Conservation (phyloP, 2,888 invertebrate genomes). For the Hemaris fuciformis region DNA sequence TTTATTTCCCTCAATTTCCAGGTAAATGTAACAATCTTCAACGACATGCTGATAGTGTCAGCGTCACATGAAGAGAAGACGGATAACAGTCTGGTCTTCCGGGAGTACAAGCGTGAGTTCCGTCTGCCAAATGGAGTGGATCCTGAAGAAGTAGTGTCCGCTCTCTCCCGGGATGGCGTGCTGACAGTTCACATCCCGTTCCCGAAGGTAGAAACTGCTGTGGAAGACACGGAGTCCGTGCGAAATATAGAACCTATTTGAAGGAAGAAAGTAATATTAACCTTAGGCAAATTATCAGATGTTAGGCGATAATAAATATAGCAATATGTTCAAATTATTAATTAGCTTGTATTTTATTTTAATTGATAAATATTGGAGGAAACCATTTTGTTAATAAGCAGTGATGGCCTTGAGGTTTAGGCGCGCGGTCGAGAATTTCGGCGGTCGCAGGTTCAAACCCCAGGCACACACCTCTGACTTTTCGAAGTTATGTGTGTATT, state of each 20-base stretch:
- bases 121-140: slow-evolving; percentile 94
- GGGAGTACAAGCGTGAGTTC: slow-evolving; percentile 96
- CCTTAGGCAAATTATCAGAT: no score
- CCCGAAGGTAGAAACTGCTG: slow-evolving; percentile 61
- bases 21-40: slow-evolving; percentile 44
- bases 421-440: no score
- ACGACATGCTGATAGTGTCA: slow-evolving; percentile 84
- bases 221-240: not conserved
- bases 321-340: no score
- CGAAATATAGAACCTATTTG: not conserved
- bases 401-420: no score
- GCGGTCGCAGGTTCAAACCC: no score
- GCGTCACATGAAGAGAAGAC: slow-evolving; percentile 97
- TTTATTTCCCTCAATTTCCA: slow-evolving; percentile 63
- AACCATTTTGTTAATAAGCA: no score
- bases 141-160: slow-evolving; percentile 92
- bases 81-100: slow-evolving; percentile 91
- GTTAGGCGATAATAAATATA: no score
- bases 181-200: slow-evolving; percentile 95
- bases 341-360: no score
- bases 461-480: no score
- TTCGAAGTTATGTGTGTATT: no score
- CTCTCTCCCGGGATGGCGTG: slow-evolving; percentile 95
- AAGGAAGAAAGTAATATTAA: not conserved
- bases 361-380: no score